Conservation (phyloP, 2,797 vertebrate genomes). For the Paratrypauchen microcephalus region DNA sequence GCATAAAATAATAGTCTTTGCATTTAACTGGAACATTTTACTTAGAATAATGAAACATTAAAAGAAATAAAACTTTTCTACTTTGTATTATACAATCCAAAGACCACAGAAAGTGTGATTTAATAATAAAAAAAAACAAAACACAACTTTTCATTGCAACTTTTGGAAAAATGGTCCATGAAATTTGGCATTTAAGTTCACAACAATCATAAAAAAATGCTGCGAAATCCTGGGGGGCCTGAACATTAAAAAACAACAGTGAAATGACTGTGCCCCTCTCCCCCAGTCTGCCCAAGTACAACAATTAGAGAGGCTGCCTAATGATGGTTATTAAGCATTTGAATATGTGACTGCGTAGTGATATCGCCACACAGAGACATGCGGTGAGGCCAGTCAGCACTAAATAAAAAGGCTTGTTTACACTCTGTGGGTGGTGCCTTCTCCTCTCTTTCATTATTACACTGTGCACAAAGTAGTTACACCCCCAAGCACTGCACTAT, state of each 20-base stretch:
- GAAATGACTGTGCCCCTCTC: neutral
- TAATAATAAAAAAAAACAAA: too few species aligned
- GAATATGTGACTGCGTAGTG: neutral
- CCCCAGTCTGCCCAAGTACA: neutral
- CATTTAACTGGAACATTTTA: too few species aligned
- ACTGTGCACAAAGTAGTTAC: slow-evolving; percentile 36
- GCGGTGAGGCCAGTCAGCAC: slow-evolving; percentile 23
- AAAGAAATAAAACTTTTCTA: too few species aligned
- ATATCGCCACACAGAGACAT: slow-evolving; percentile 12
- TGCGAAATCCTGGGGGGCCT: neutral
- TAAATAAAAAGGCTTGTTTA: slow-evolving; percentile 48
- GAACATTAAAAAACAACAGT: neutral
- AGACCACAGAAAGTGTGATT: too few species aligned
- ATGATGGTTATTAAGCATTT: slow-evolving; percentile 9
- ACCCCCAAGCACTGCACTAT: neutral
- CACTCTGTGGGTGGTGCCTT: slow-evolving; percentile 42
- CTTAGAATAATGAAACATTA: too few species aligned
- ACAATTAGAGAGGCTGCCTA: slow-evolving; percentile 1
- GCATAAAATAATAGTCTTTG: too few species aligned
- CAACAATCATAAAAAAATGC: too few species aligned
- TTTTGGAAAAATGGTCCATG: too few species aligned
- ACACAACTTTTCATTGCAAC: too few species aligned
- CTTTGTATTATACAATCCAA: too few species aligned
- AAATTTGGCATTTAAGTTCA: too few species aligned
- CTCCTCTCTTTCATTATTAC: slow-evolving; percentile 27